Evolutionary conservation across 2,797 vertebrate genomes (phyloP), one percentile per base, ranked within the genome.

Genomic region (Rhynchotus rufescens): DNA sequence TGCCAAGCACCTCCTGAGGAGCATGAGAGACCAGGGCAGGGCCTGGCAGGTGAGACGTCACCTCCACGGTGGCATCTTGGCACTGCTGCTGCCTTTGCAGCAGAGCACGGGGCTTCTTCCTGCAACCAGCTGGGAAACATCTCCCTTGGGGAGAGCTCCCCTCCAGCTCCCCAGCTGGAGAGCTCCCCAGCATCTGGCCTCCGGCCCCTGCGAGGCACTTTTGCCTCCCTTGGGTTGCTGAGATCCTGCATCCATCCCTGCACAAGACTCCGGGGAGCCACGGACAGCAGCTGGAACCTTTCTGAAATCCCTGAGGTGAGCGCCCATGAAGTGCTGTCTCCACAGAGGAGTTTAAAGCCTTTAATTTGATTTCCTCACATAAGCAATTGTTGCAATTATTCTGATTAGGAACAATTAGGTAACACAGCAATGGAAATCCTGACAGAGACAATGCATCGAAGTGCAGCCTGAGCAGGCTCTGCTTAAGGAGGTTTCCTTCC

Each of bases 401-500:
- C 95, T 96, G 97, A 97, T 98, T 97, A 98, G 96, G 93, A 97
- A 97, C 96, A 96, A 98, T 98, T 98, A 97, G 95, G 93, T 90
- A 94, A 88, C 40, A 78, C 57, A 89, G 94, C 78, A 91, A 93
- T 82, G 77, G 92, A 93, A 96, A 97, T 96, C 94, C 95, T 94
- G 96, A 95, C 95, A 97, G 94, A 96, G 89, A 94, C 44, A 61
- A 91, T 22, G 77, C 84, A 95, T 95, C 16, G 87, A 90, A 92
- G 94, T 86, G 94, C 92, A 96, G 74, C 82, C 72, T 26, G 8
- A 92, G 92, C 3, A 32, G 90, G 87, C 88, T 86, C 80, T 94
- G 96, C 94, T 97, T 92, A 84, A 96, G 75, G 90, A 98, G 91
- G 92, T 95, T 93, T 96, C 94, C 91, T 89, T 92, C 74, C 20